Evolutionary conservation across 1,140 invertebrate genomes (phyloP).

Genomic region (Amyelois transitella): DNA sequence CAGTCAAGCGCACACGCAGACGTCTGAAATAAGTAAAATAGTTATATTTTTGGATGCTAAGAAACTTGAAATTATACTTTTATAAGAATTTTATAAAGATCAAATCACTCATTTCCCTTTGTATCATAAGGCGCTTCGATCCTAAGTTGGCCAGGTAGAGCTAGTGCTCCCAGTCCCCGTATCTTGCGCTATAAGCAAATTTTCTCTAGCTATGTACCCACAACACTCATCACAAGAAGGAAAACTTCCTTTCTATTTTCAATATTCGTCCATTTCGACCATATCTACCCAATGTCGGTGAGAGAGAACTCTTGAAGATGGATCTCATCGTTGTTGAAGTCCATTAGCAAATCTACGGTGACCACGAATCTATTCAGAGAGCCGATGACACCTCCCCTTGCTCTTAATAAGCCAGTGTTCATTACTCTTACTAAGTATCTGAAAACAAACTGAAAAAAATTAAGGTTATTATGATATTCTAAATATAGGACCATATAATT

Average conservation of each 20-base stretch:
- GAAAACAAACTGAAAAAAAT: conserved; percentile 59
- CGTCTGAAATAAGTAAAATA: conserved; percentile 51
- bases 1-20: conserved; percentile 59
- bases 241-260: background rate
- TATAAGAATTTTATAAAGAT: no score
- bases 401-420: conserved; percentile 50
- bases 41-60: no score
- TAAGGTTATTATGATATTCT: background rate
- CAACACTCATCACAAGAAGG: no score
- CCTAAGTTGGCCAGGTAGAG: no score
- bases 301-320: conserved; percentile 66
- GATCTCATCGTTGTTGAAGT: conserved; percentile 70
- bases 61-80: no score
- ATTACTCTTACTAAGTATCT: conserved; percentile 66
- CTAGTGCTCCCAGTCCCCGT: no score
- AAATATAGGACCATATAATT: background rate
- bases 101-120: no score
- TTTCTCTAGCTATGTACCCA: no score
- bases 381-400: conserved; percentile 60
- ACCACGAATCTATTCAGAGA: conserved; percentile 49
- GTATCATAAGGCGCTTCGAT: no score
- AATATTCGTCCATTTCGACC: background rate
- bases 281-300: conserved; percentile 55
- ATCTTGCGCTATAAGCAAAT: no score
- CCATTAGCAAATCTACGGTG: conserved; percentile 57